phyloP scores from a whole-genome alignment of 2,888 invertebrate genomes.

The Ligdia adustata region DNA sequence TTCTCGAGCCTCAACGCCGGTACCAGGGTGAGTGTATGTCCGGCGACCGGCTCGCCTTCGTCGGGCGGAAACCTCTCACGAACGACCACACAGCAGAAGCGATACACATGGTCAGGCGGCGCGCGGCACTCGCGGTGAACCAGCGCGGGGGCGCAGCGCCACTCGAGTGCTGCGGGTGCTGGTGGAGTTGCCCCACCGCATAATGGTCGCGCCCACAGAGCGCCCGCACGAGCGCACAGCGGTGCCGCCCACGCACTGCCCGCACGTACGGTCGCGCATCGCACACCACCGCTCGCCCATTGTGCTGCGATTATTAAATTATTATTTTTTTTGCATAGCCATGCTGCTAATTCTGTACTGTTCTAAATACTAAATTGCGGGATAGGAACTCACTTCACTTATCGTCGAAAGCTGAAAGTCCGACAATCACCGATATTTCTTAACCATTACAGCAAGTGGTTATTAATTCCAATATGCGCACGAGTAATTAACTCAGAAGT shows the following conservation, averaged over 20 bases:
- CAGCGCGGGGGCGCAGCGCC: conserved; percentile 52
- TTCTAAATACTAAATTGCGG: too few relatives aligned
- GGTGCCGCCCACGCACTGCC: conserved; percentile 89
- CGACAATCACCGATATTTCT: too few relatives aligned
- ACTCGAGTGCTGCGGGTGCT: conserved; percentile 53
- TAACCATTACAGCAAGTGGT: too few relatives aligned
- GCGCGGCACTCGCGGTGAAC: conserved; percentile 66
- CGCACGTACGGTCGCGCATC: conserved; percentile 69
- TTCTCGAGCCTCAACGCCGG: conserved; percentile 94
- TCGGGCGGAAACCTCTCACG: conserved; percentile 92
- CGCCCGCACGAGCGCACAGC: conserved; percentile 88
- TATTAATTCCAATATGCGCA: too few relatives aligned
- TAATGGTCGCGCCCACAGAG: conserved; percentile 90
- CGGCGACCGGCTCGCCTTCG: conserved; percentile 87
- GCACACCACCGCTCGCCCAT: conserved; percentile 49
- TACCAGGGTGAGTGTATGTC: conserved; percentile 93
- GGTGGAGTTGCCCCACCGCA: conserved; percentile 61
- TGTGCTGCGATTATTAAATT: too few relatives aligned
- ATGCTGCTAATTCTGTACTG: too few relatives aligned
- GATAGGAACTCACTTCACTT: too few relatives aligned
- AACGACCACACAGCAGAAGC: conserved; percentile 91
- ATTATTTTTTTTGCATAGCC: too few relatives aligned
- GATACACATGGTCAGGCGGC: conserved; percentile 62
- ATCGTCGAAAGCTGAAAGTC: too few relatives aligned
- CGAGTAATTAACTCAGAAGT: too few relatives aligned